Evolutionary conservation across 2,797 vertebrate species (phyloP).

Genomic region (Otolemur crassicaudatus): DNA sequence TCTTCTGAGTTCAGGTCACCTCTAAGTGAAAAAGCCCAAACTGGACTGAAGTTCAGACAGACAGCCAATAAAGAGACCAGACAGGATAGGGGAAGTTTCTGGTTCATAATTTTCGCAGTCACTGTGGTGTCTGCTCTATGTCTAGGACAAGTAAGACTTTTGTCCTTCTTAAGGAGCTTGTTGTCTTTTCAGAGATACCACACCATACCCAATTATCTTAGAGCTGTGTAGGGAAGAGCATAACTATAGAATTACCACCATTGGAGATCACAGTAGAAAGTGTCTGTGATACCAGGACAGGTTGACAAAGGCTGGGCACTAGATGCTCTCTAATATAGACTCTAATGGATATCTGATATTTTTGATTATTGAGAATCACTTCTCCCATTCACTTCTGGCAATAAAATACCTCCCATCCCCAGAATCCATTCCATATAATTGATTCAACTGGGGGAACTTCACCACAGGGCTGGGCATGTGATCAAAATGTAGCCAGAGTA

Average conservation of each 20-base stretch:
- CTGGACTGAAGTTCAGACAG: neutral
- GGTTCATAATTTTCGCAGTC: neutral
- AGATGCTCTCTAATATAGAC: neutral
- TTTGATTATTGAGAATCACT: neutral
- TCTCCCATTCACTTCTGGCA: neutral
- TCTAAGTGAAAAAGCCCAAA: neutral
- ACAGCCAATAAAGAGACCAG: neutral
- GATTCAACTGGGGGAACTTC: neutral
- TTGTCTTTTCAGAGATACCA: neutral
- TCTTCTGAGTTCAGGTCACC: neutral
- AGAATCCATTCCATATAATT: neutral
- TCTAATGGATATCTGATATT: neutral
- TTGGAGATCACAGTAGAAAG: neutral
- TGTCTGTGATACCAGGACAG: neutral
- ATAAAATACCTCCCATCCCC: neutral
- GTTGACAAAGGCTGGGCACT: neutral
- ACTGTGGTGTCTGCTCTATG: neutral
- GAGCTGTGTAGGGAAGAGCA: neutral
- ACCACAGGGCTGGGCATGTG: neutral
- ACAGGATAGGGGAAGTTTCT: neutral
- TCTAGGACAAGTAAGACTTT: neutral
- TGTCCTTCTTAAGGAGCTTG: neutral
- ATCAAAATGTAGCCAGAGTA: neutral
- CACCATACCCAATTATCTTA: neutral
- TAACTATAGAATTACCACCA: neutral